These are phyloP conservation scores for Muscicapa comitata DNA, from an alignment of 2,797 vertebrate genomes.

Conservation along the genomic window DNA sequence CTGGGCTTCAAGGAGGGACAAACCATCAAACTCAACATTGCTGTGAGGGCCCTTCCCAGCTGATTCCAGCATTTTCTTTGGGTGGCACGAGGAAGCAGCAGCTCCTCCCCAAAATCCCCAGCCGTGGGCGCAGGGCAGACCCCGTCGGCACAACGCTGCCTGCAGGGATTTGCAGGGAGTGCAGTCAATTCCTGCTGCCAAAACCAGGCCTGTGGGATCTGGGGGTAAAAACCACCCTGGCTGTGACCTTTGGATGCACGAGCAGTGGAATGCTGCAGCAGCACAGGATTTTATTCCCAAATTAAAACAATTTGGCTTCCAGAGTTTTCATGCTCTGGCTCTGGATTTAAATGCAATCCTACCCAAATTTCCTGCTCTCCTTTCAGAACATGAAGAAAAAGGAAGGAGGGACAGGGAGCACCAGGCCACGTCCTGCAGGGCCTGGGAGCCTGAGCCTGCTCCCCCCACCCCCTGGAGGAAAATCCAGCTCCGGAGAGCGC, in stretches of 20 bases:
- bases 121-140: neutral
- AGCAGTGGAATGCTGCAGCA: rapidly evolving
- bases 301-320: neutral
- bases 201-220: neutral
- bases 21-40: constrained; percentile 96
- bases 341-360: neutral
- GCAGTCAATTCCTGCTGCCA: neutral
- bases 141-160: rapidly evolving
- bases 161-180: neutral
- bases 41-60: constrained; percentile 75
- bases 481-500: constrained; percentile 59
- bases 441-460: constrained; percentile 75
- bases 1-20: constrained; percentile 97
- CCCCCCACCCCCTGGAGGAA: constrained; percentile 87
- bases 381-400: constrained; percentile 91
- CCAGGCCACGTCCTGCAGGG: constrained; percentile 70
- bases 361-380: neutral
- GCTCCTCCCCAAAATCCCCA: rapidly evolving
- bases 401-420: constrained; percentile 68
- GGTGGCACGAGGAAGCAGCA: neutral
- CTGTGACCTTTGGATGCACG: neutral
- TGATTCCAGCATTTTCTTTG: neutral
- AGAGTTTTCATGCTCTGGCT: rapidly evolving
- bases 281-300: neutral
- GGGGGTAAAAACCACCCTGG: rapidly evolving